Conservation (phyloP, 2,888 invertebrate species). For the Trichacis sp. region DNA sequence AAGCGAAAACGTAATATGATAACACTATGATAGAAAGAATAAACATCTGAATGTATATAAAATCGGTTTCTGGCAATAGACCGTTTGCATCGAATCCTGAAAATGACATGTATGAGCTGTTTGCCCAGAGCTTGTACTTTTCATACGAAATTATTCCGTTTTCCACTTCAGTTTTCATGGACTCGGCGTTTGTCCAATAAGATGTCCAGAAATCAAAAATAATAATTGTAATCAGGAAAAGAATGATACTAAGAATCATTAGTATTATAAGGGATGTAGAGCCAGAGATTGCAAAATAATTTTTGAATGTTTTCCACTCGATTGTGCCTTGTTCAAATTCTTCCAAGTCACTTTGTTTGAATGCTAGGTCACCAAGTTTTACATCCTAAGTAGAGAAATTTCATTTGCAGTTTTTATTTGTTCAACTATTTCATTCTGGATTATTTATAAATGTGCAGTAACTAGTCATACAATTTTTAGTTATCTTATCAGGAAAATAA, state of each 20-base stretch:
- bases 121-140: slow-evolving; percentile 58
- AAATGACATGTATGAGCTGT: slow-evolving; percentile 16
- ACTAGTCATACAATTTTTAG: too few relatives aligned
- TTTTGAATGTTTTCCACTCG: slow-evolving; percentile 65
- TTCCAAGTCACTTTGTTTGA: slow-evolving; percentile 64
- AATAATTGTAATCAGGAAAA: slow-evolving; percentile 76
- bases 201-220: slow-evolving; percentile 82
- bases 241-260: slow-evolving; percentile 71
- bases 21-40: slow-evolving; percentile 61
- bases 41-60: slow-evolving; percentile 66
- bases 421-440: too few relatives aligned
- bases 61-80: slow-evolving; percentile 46
- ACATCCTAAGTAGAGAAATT: too few relatives aligned
- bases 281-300: slow-evolving; percentile 66
- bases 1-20: slow-evolving; percentile 47
- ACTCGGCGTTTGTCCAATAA: slow-evolving; percentile 72
- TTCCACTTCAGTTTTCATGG: background rate
- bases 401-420: too few relatives aligned
- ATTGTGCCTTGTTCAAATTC: slow-evolving; percentile 68
- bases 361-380: too few relatives aligned
- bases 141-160: slow-evolving; percentile 78
- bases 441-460: too few relatives aligned
- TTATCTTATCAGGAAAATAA: too few relatives aligned
- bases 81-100: slow-evolving; percentile 46
- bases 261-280: slow-evolving; percentile 68